Evolutionary conservation across 2,888 invertebrate species (phyloP), one percentile per base, ranked within the genome.

Genomic region (Lacanobia oleracea): DNA sequence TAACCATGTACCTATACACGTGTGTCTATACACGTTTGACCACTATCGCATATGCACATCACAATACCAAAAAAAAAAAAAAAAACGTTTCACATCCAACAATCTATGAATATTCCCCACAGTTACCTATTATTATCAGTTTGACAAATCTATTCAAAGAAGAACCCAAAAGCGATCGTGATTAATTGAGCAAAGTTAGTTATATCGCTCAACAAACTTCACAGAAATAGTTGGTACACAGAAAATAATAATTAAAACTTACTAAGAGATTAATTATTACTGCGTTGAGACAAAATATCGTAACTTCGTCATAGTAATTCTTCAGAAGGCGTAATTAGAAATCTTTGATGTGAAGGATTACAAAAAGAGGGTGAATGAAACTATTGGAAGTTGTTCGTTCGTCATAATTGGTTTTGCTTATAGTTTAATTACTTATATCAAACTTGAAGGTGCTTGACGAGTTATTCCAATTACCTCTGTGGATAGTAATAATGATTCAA

Each of bases 201-300:
- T 64, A 68, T 45, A 67, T 21, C 48, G 23, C 23, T 72, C n/a
- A 33, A 61, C 43, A 54, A 81, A 70, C 82, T 79, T 71, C 48
- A 54, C 37, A 37, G 59, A 23, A 51, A 67, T 76, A 70, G 72
- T 75, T 76, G 63, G 51, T 56, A 68, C 27, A 57, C 37, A 74
- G 77, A 84, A 75, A 83, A 71, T 85, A 66, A 80, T 82, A 80
- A 83, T 80, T 85, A 77, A 74, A 80, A 84, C 77, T 83, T 77
- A 23, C 45, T 23, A 27, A 71, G 50, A 73, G 67, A 85, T 79
- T 82, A 75, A 77, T 84, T 79, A 83, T 71, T 54, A 83, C 67
- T 54, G 48, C 60, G 45, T 40, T 62, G 69, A 54, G 63, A 61
- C 16, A 45, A 75, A 75, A 78, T 63, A 70, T 63, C 62, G 23